Base-by-base conservation (phyloP, 2,888 invertebrate species). In the Ryuthela nishihirai region DNA sequence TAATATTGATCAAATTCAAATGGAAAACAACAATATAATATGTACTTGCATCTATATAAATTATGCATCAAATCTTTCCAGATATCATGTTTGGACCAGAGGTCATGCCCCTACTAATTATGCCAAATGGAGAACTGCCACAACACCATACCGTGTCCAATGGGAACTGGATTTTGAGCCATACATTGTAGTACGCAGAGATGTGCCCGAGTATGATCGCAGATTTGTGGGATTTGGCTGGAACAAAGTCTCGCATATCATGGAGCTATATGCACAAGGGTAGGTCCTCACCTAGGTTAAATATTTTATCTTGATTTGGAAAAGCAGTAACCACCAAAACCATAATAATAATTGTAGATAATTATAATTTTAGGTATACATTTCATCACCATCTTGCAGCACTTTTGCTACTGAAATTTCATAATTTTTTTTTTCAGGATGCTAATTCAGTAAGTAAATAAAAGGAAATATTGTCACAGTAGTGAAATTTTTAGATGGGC, bases 161-260 rank as follows among this genome's bases (percentile, higher is more conserved):
- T 93, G 93, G 92, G 84, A 88, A 71, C 81, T 86, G 0, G 89
- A 93, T 75, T 94, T 88, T 74, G 93, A 93, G 73, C 93, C 94
- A 0, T 94, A 93, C 70, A 78, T 93, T 41, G 87, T 93, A 0
- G 86, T 90, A 0, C 72, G 75, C 7, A 82, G 81, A 59, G 80
- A 83, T 24, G 83, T 86, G 12, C 87, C 88, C 0, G 79, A 79
- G 65, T 94, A 89, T 72, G 92, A 94, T 72, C 83, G 84, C 5
- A 77, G 91, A 50, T 94, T 94, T 76, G 85, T 91, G 34, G 93
- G 93, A n/a, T 94, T 93, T 72, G 93, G 93, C 1, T 94, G 93
- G 93, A 93, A 93, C 74, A 93, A 93, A 81, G 91, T 90, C 24
- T 89, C 91, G 0, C 90, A 91, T 72, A 84, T 88, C 59, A 76